A percentile compares a stretch with the other conserved stretches of the same genome.
Conservation (phyloP, 2,888 invertebrate species). For the Chloroclysta siterata region DNA sequence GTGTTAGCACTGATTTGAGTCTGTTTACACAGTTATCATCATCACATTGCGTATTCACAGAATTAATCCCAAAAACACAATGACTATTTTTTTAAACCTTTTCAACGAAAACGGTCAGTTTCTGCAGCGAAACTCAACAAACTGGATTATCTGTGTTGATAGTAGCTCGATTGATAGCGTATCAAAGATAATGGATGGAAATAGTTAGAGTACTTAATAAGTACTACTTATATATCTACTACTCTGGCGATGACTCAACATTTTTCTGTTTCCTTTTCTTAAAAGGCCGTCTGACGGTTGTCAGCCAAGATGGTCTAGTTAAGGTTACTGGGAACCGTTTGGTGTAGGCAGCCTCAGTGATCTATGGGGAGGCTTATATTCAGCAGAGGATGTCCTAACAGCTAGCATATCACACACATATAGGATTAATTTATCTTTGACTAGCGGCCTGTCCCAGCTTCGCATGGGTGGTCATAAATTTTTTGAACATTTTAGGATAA, state of each 20-base stretch:
- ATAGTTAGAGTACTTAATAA: not conserved
- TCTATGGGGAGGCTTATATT: too few relatives aligned
- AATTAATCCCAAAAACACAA: not conserved
- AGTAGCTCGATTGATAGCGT: slow-evolving; percentile 11
- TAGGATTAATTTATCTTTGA: too few relatives aligned
- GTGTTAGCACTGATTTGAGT: slow-evolving; percentile 4
- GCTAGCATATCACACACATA: too few relatives aligned
- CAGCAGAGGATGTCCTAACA: too few relatives aligned
- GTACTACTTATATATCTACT: not conserved
- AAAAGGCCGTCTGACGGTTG: not conserved
- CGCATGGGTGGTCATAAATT: too few relatives aligned
- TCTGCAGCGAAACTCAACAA: not conserved
- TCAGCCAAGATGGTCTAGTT: too few relatives aligned
- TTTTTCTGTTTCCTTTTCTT: not conserved
- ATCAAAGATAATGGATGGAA: slow-evolving; percentile 7
- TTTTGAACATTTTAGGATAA: too few relatives aligned
- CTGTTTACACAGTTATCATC: slow-evolving; percentile 4
- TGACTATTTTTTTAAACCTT: not conserved
- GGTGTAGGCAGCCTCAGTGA: too few relatives aligned
- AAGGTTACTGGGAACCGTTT: too few relatives aligned
- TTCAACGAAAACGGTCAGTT: slow-evolving; percentile 1
- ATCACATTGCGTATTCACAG: not conserved
- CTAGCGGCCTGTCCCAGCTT: too few relatives aligned
- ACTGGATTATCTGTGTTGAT: slow-evolving; percentile 13
- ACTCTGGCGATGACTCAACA: not conserved